A percentile compares a stretch with the other conserved stretches of the same genome.
Conservation (phyloP, 2,113 vertebrate species). For the Phasianus colchicus region DNA sequence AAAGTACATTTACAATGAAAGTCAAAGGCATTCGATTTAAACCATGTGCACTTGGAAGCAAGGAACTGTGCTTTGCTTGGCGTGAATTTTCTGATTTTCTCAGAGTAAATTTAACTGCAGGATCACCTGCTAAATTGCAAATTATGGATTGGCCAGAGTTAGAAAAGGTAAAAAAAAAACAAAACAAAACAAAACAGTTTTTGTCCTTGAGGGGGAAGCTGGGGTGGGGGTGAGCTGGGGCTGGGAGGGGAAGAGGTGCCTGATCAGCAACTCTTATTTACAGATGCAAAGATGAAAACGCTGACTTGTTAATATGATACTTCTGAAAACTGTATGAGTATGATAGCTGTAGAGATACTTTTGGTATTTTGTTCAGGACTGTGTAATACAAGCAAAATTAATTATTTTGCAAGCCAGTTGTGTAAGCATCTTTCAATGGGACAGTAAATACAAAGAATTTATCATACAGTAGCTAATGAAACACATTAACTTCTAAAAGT, state of each 20-base stretch:
- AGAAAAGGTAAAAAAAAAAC: slow-evolving; percentile 73
- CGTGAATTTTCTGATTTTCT: slow-evolving; percentile 78
- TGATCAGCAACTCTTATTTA: not conserved
- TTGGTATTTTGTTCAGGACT: not conserved
- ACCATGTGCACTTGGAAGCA: slow-evolving; percentile 79
- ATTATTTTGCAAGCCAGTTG: not conserved
- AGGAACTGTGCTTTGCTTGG: slow-evolving; percentile 88
- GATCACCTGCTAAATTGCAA: slow-evolving; percentile 82
- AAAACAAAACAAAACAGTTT: not conserved
- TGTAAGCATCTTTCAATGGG: not conserved
- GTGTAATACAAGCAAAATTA: not conserved
- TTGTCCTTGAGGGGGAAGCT: not conserved
- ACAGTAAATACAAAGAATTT: not conserved
- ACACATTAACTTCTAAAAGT: not conserved
- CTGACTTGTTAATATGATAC: not conserved
- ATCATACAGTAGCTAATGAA: not conserved
- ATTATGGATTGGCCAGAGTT: slow-evolving; percentile 81
- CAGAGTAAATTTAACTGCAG: slow-evolving; percentile 82
- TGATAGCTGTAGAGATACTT: not conserved
- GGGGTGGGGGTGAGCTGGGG: no score
- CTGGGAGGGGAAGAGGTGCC: not conserved
- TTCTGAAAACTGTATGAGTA: not conserved
- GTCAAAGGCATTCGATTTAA: slow-evolving; percentile 84
- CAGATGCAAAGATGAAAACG: not conserved
- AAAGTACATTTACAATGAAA: slow-evolving; percentile 74